phyloP scores from a whole-genome alignment of 2,888 invertebrate species.

The Apodemia hepburni region DNA sequence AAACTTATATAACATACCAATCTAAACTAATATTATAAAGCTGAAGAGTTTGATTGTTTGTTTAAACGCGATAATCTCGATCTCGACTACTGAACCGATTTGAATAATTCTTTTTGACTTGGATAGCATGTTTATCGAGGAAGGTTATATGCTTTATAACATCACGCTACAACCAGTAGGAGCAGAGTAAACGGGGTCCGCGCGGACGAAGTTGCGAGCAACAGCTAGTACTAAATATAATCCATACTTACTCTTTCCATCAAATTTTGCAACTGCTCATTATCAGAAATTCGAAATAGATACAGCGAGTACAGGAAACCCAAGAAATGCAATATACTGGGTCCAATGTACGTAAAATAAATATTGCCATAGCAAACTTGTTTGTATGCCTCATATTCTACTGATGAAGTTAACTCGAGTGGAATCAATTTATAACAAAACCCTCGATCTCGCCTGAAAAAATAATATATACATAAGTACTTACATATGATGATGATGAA shows the following conservation, averaged over 20 bases:
- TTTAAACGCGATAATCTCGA: too few relatives aligned
- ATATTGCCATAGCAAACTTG: conserved; percentile 86
- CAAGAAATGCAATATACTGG: conserved; percentile 85
- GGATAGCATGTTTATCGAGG: too few relatives aligned
- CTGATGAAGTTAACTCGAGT: conserved; percentile 56
- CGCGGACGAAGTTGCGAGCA: too few relatives aligned
- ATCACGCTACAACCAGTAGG: too few relatives aligned
- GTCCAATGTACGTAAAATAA: conserved; percentile 86
- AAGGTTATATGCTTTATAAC: too few relatives aligned
- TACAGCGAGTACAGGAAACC: conserved; percentile 88
- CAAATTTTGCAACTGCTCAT: conserved; percentile 90
- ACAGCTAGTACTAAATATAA: too few relatives aligned
- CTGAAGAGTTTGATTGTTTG: too few relatives aligned
- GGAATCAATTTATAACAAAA: conserved; percentile 82
- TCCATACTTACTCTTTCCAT: conserved; percentile 85
- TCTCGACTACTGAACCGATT: too few relatives aligned
- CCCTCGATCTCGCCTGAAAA: conserved; percentile 84
- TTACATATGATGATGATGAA: too few relatives aligned
- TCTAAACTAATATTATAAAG: background rate
- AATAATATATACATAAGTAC: conserved; percentile 9
- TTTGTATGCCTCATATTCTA: conserved; percentile 74
- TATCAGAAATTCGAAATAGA: conserved; percentile 87
- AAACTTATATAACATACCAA: background rate
- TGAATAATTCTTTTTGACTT: too few relatives aligned
- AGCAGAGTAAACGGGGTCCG: too few relatives aligned